These are phyloP conservation scores for Cataglyphis livida DNA, from an alignment of 2,888 invertebrate genomes.

Conservation along the genomic window DNA sequence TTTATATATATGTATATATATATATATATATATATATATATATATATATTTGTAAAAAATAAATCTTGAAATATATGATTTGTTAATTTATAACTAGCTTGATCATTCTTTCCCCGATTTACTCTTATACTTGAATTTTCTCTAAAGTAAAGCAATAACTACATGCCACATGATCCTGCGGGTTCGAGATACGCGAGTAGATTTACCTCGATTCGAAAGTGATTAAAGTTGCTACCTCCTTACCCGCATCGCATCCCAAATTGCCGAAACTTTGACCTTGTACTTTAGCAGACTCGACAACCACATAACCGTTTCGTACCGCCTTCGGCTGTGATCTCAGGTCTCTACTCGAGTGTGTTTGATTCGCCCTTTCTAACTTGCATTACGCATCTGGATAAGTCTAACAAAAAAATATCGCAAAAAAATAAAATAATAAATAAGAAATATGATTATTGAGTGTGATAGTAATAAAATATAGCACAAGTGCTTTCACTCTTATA, in stretches of 20 bases:
- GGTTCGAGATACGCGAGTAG: constrained; percentile 42
- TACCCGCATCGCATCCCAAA: constrained; percentile 53
- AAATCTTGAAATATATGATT: constrained; percentile 12
- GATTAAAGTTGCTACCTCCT: constrained; percentile 54
- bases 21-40: background rate
- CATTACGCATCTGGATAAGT: background rate
- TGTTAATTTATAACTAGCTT: constrained; percentile 31
- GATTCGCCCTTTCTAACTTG: constrained; percentile 22
- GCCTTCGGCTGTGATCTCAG: constrained; percentile 42
- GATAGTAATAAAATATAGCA: background rate
- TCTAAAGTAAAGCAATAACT: constrained; percentile 40
- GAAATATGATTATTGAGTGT: constrained; percentile 2
- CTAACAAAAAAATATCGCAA: background rate
- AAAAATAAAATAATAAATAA: constrained; percentile 54
- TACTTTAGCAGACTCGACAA: constrained; percentile 50
- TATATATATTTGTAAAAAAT: constrained; percentile 22
- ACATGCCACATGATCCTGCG: constrained; percentile 37
- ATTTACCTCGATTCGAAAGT: constrained; percentile 51
- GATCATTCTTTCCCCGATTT: background rate
- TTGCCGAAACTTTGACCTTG: constrained; percentile 51
- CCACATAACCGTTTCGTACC: constrained; percentile 52
- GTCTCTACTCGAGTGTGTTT: background rate
- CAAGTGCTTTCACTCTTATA: background rate
- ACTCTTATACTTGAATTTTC: constrained; percentile 16
- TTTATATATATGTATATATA: background rate